Conservation (phyloP, 2,888 invertebrate species). For the Sarcophaga caerulescens region DNA sequence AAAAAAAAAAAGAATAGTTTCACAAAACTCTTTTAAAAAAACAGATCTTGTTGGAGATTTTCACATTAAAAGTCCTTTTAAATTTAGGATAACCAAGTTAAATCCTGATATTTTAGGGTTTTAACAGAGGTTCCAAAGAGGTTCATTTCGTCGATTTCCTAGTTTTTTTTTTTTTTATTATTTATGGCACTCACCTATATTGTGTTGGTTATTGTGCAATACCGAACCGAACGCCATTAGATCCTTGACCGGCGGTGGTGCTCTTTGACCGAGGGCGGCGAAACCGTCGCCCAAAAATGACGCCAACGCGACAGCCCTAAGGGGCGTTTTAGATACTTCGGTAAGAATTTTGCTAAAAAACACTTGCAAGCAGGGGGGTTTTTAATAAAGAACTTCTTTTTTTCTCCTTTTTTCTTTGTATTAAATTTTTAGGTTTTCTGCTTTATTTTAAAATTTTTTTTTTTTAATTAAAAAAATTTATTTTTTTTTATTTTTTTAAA, state of each 20-base stretch:
- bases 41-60: too few species aligned
- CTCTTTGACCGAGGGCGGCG: slow-evolving; percentile 81
- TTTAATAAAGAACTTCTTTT: slow-evolving; percentile 25
- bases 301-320: slow-evolving; percentile 82
- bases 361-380: slow-evolving; percentile 46
- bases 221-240: slow-evolving; percentile 82
- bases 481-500: not conserved
- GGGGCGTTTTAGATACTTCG: slow-evolving; percentile 82
- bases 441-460: not conserved
- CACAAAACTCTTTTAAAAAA: too few species aligned
- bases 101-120: too few species aligned
- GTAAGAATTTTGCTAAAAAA: slow-evolving; percentile 81
- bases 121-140: too few species aligned
- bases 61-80: too few species aligned
- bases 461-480: not conserved
- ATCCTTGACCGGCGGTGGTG: slow-evolving; percentile 81
- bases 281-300: slow-evolving; percentile 82
- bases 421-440: not conserved
- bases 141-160: not conserved
- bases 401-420: not conserved
- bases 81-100: too few species aligned
- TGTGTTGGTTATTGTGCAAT: slow-evolving; percentile 81
- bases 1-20: too few species aligned
- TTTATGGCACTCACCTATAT: slow-evolving; percentile 77
- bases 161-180: not conserved